These are phyloP conservation scores for Ridgeia piscesae DNA, from an alignment of 1,140 invertebrate genomes.

Conservation along the genomic window DNA sequence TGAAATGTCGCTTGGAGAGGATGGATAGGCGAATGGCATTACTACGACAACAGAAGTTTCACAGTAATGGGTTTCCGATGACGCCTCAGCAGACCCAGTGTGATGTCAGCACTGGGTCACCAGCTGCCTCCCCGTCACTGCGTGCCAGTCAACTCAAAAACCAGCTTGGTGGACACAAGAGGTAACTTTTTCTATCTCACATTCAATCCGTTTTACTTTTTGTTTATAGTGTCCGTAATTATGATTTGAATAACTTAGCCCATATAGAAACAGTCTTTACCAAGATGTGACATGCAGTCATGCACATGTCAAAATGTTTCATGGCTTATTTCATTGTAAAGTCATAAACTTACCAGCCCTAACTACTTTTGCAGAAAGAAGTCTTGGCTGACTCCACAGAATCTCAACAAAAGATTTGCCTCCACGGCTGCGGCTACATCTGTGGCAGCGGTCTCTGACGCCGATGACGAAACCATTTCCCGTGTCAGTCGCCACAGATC, in stretches of 20 bases:
- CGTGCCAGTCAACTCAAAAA: not conserved
- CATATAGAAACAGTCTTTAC: too few relatives aligned
- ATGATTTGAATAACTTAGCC: too few relatives aligned
- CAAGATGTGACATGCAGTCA: too few relatives aligned
- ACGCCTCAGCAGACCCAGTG: not conserved
- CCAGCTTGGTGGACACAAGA: not conserved
- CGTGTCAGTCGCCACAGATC: not conserved
- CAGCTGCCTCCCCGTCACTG: not conserved
- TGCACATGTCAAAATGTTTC: too few relatives aligned
- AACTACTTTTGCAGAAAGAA: not conserved
- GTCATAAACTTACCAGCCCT: too few relatives aligned
- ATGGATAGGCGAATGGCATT: conserved; percentile 55
- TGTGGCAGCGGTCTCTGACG: not conserved
- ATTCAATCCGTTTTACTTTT: too few relatives aligned
- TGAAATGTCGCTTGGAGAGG: conserved; percentile 53
- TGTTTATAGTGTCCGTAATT: too few relatives aligned
- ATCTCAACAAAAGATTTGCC: not conserved
- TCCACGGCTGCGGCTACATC: not conserved
- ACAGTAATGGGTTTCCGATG: conserved; percentile 26
- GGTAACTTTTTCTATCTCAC: not conserved
- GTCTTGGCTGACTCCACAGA: not conserved
- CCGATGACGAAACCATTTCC: not conserved
- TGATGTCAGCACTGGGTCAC: not conserved
- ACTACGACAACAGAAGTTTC: conserved; percentile 37
- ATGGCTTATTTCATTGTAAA: too few relatives aligned